phyloP scores from a whole-genome alignment of 2,113 vertebrate genomes.

The Stictonetta naevosa region DNA sequence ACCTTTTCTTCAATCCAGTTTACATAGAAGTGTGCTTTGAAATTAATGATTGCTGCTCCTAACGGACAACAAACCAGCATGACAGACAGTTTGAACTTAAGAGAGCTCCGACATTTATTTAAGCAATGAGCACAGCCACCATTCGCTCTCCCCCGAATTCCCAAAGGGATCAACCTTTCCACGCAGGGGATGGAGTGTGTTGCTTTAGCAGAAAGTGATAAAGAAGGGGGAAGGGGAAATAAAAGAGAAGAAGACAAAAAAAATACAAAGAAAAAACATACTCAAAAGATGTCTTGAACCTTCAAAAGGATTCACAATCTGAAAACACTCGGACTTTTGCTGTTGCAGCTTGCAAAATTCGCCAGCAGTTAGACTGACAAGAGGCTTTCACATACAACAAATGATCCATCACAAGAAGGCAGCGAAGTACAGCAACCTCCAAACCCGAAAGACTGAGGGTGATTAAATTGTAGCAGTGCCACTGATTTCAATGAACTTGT shows the following conservation, averaged over 20 bases:
- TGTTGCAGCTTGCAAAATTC: background rate
- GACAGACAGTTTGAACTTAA: constrained; percentile 76
- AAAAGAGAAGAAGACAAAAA: constrained; percentile 56
- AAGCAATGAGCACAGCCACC: constrained; percentile 77
- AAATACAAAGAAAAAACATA: constrained; percentile 64
- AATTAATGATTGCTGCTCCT: constrained; percentile 52
- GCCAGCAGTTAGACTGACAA: background rate
- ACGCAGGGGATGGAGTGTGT: constrained; percentile 60
- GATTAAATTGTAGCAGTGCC: background rate
- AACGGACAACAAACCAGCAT: constrained; percentile 70
- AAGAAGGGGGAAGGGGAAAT: constrained; percentile 36
- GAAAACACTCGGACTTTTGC: background rate
- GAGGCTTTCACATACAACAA: background rate
- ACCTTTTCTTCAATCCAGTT: background rate
- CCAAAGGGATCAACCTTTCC: constrained; percentile 61
- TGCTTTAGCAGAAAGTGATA: constrained; percentile 75
- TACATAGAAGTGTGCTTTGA: constrained; percentile 3
- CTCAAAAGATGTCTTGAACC: constrained; percentile 5
- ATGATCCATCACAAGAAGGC: background rate
- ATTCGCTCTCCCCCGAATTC: constrained; percentile 38
- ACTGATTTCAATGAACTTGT: background rate
- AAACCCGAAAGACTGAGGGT: background rate
- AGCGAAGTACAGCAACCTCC: constrained; percentile 17
- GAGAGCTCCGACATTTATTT: constrained; percentile 72
- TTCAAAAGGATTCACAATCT: background rate